These are phyloP conservation scores for Drosophila paulistorum DNA, from an alignment of 1,140 invertebrate species.

Conservation along the genomic window DNA sequence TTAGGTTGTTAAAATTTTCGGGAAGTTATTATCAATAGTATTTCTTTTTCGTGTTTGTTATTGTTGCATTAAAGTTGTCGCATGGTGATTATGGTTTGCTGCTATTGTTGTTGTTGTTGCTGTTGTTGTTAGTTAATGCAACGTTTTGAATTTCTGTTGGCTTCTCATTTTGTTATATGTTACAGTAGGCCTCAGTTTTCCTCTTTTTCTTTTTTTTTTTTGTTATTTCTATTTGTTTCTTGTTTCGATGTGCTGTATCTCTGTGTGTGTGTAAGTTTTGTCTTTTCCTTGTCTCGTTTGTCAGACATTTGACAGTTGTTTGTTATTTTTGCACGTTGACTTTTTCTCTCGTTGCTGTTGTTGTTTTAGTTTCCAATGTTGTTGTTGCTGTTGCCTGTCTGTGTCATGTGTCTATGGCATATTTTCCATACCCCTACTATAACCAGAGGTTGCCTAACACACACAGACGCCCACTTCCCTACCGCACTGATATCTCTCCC, in stretches of 20 bases:
- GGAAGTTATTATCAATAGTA: conserved; percentile 66
- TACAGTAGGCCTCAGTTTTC: conserved; percentile 42
- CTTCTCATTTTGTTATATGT: conserved; percentile 30
- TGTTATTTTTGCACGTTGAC: conserved; percentile 81
- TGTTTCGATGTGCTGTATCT: conserved; percentile 2
- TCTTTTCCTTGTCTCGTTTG: conserved; percentile 81
- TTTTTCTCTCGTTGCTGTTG: conserved; percentile 48
- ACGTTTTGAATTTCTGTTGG: conserved; percentile 28
- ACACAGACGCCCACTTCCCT: conserved; percentile 62
- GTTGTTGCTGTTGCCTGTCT: conserved; percentile 51
- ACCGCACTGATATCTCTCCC: background rate
- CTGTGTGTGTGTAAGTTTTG: conserved; percentile 40
- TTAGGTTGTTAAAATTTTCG: conserved; percentile 38
- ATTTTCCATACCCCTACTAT: conserved; percentile 64
- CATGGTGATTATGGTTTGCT: conserved; percentile 12
- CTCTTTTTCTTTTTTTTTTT: conserved; percentile 17
- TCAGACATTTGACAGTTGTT: conserved; percentile 82
- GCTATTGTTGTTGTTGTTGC: conserved; percentile 2
- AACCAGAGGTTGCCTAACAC: conserved; percentile 62
- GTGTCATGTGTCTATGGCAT: conserved; percentile 69
- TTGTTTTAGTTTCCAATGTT: conserved; percentile 17
- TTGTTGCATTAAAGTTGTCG: conserved; percentile 28
- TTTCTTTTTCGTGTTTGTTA: background rate
- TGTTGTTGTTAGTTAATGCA: conserved; percentile 45
- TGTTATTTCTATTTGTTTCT: conserved; percentile 22